phyloP scores from a whole-genome alignment of 2,888 invertebrate species.

The Mamestra brassicae region DNA sequence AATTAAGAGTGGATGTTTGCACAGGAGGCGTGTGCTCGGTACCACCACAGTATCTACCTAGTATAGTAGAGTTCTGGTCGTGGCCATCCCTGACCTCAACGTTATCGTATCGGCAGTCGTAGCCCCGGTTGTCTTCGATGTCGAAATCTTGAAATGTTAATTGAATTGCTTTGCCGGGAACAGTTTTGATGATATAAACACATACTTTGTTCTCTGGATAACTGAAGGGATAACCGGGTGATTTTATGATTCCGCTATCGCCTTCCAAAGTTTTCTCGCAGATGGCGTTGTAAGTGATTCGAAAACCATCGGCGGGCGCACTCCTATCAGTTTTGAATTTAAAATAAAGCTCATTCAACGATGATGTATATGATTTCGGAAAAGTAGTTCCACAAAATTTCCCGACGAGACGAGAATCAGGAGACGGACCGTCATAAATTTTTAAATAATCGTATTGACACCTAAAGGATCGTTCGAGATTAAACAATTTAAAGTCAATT shows the following conservation, averaged over 20 bases:
- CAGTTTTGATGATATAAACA: conserved; percentile 92
- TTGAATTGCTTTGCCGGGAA: conserved; percentile 92
- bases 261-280: conserved; percentile 87
- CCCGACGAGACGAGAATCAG: conserved; percentile 92
- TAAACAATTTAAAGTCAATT: conserved; percentile 92
- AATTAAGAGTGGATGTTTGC: conserved; percentile 93
- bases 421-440: conserved; percentile 93
- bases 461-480: conserved; percentile 90
- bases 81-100: conserved; percentile 94
- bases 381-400: conserved; percentile 93
- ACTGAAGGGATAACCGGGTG: conserved; percentile 94
- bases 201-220: conserved; percentile 93
- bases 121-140: conserved; percentile 87
- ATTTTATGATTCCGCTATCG: conserved; percentile 92
- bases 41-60: conserved; percentile 93
- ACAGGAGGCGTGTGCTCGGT: conserved; percentile 88
- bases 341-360: conserved; percentile 88
- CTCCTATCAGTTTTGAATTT: conserved; percentile 89
- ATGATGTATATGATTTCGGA: conserved; percentile 92
- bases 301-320: conserved; percentile 78
- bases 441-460: conserved; percentile 92
- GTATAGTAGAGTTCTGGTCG: conserved; percentile 91
- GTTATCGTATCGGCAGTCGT: conserved; percentile 80
- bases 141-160: conserved; percentile 93
- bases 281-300: conserved; percentile 79